Base-by-base conservation (phyloP, 2,797 vertebrate genomes). In the Pygocentrus nattereri region DNA sequence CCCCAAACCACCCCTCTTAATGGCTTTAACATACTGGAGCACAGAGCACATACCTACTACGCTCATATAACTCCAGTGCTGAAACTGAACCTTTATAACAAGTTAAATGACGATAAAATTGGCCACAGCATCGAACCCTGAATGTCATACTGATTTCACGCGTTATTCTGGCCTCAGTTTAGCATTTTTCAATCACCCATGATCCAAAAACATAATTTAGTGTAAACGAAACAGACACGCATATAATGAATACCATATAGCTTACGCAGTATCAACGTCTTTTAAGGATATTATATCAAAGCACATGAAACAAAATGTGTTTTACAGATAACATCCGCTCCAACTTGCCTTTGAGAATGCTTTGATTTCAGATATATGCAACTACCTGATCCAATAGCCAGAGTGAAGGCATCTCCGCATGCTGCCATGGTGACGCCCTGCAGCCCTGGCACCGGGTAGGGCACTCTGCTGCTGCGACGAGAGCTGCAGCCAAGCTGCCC, bases 351-450 rank as follows among this genome's bases (percentile, higher is more conserved):
- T 30, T 23, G 16, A 62, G 15, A 25, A 15, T 31, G 1, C 30
- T 13, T 25, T 25, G 67, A 47, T 50, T 34, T 70, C 8, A 41
- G 13, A 31, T 21, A 12, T n/a, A 8, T 31, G 16, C 52, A 21
- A 15, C 7, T 90, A 99, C 98, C 98, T 92, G 96, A 93, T 88
- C 96, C 95, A 0, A 99, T 96, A 49, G 96, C 97, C 72, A 99
- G 92, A 13, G 97, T 98, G 92, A 99, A 99, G 69, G 98, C 98
- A 4, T 99, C 98, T 2, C 98, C 98, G 71, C 98, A 99, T 47
- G 97, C 97, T 79, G 96, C 97, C 94, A 95, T 92, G 4, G 89
- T 91, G 88, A 98, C 91, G 0, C 88, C 90, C 85, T 96, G 95
- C 7, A 98, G 94, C 34, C 94, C 93, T n/a, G 93, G 94, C 30